These are phyloP conservation scores for Myopa tessellatipennis DNA, from an alignment of 2,888 invertebrate genomes.

Conservation along the genomic window DNA sequence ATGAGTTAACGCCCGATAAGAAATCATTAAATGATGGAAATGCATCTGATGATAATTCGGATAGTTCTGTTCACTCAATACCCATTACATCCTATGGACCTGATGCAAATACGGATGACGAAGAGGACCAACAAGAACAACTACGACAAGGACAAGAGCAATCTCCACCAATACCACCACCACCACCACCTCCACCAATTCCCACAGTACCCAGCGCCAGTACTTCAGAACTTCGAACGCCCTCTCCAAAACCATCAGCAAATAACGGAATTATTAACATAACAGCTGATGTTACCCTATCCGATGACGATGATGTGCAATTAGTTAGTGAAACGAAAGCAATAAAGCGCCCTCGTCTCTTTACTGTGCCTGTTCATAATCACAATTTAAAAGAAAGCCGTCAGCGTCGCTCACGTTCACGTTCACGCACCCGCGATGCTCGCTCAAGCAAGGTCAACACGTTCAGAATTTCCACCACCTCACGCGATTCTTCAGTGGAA, in stretches of 20 bases:
- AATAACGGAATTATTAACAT: slow-evolving; percentile 2
- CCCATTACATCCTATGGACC: slow-evolving; percentile 66
- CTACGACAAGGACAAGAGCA: too few relatives aligned
- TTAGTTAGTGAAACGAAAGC: slow-evolving; percentile 49
- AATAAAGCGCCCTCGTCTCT: not conserved
- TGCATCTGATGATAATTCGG: slow-evolving; percentile 55
- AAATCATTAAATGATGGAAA: slow-evolving; percentile 45
- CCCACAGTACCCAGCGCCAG: slow-evolving; percentile 36
- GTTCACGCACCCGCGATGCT: slow-evolving; percentile 32
- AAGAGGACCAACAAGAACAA: slow-evolving; percentile 36
- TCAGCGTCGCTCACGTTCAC: slow-evolving; percentile 40
- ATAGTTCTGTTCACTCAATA: slow-evolving; percentile 66
- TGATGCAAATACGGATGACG: slow-evolving; percentile 60
- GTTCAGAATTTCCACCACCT: slow-evolving; percentile 8
- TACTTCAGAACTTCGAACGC: not conserved
- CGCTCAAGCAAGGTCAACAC: slow-evolving; percentile 30
- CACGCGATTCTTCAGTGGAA: slow-evolving; percentile 33
- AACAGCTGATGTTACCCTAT: slow-evolving; percentile 51
- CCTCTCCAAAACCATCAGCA: not conserved
- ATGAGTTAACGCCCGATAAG: slow-evolving; percentile 44
- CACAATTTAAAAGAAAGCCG: slow-evolving; percentile 7
- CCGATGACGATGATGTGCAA: slow-evolving; percentile 61
- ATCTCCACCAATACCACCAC: not conserved
- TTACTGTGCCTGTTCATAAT: not conserved
- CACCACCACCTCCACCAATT: not conserved